Evolutionary conservation across 2,797 vertebrate genomes (phyloP), one percentile per base, ranked within the genome.

Genomic region (Rhinophrynus dorsalis): DNA sequence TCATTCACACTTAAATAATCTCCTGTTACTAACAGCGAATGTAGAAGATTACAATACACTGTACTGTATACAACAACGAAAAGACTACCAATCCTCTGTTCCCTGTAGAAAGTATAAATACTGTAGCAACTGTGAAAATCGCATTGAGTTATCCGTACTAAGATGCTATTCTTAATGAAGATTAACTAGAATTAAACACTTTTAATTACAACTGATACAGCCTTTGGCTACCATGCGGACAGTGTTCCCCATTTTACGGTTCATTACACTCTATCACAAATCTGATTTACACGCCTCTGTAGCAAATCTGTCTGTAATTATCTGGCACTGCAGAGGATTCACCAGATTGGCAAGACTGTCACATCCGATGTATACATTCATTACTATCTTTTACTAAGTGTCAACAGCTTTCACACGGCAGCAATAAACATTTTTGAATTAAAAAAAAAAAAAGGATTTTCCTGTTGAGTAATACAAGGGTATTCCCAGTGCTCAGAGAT

Each of bases 101-200:
- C 59, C 55, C 48, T 17, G 68, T 59, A 27, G 54, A 76, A 74
- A 77, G 80, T 65, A 21, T 58, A 56, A 45, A 70, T n/a, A 70
- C 57, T 77, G 62, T 44, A 81, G 79, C 50, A 75, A 54, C 76
- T 74, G 72, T 77, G 79, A 81, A 76, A 82, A 83, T 83, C 74
- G 35, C 55, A 74, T 44, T 50, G 58, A 80, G 79, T 21, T 38
- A 74, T 78, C 75, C 76, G 35, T 1, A 78, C 77, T 72, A 77
- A 83, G 79, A 85, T 79, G 79, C 78, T 35, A 71, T 76, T 85
- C 73, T 78, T 86, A 86, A 86, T 84, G 76, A 84, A 86, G 84
- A 90, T 87, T 85, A 90, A 82, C 69, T 82, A 68, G 81, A 86
- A 86, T 84, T 83, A 85, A 85, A 83, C 75, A 82, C 77, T 84